A percentile compares a stretch with the other conserved stretches of the same genome.
These are phyloP conservation scores for Hydrocynus forskahlii DNA, from an alignment of 2,797 vertebrate species.

Conservation along the genomic window DNA sequence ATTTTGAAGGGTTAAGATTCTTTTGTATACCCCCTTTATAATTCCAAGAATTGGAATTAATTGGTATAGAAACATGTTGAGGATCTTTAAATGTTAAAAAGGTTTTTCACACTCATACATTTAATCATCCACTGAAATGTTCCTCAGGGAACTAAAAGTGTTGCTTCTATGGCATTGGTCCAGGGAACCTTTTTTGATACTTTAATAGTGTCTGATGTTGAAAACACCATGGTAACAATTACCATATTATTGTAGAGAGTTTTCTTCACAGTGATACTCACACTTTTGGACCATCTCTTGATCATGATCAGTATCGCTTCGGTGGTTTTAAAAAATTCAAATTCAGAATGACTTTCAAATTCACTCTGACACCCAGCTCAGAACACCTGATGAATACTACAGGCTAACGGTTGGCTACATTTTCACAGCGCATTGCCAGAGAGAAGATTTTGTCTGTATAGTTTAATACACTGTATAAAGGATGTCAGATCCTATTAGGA, in stretches of 20 bases:
- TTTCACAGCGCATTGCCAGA: neutral
- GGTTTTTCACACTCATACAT: no score
- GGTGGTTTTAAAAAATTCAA: neutral
- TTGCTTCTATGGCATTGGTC: no score
- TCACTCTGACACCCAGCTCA: neutral
- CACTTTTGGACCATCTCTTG: neutral
- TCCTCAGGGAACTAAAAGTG: no score
- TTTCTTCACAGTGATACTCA: neutral
- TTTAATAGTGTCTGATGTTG: neutral
- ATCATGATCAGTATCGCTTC: neutral
- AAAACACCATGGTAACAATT: neutral
- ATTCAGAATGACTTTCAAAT: neutral
- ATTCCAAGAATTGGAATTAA: no score
- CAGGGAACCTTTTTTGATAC: neutral
- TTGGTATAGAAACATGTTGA: no score
- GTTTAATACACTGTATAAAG: conserved; percentile 19
- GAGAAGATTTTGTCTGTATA: conserved; percentile 26
- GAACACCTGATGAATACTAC: neutral
- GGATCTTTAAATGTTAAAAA: no score
- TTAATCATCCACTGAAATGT: no score
- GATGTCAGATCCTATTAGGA: conserved; percentile 12
- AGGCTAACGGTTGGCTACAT: conserved; percentile 5
- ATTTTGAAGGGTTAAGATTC: no score
- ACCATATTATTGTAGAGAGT: neutral
- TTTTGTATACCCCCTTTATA: no score